Evolutionary conservation across 1,140 invertebrate genomes (phyloP), one percentile per base, ranked within the genome.

Genomic region (Macrobrachium rosenbergii): DNA sequence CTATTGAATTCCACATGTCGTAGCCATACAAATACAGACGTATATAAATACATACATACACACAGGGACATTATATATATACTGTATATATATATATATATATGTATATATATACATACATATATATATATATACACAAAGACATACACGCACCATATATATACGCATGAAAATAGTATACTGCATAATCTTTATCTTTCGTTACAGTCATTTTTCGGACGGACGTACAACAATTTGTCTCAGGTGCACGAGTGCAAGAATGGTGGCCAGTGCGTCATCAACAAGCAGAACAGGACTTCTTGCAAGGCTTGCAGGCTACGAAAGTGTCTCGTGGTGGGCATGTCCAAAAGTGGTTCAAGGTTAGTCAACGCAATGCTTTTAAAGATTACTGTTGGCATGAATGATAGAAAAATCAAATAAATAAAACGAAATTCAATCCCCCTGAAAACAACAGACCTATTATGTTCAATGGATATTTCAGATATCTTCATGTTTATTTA

Each of bases 171-270:
- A 19, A 45, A 16, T 14, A 8, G n/a, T 5, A 19, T 52, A n/a
- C 0, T 37, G 11, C 28, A 16, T 28, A 10, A n/a, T 69, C 64
- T 69, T 28, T 69, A 3, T 69, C 64, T 69, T 28, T 69, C 64
- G 8, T 28, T 69, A 21, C 78, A 75, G 78, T 85, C 84, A 69
- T 87, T 87, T 79, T 87, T 87, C 78, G 84, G 84, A 19, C 67
- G 84, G 21, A 87, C 84, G 84, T 87, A 87, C 84, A 87, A 87
- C 77, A 87, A 87, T 67, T 45, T 87, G 77, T 87, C 84, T 17
- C 84, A 87, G 69, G 83, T 87, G 78, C 84, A 87, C 78, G 84
- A 87, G 77, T 87, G 84, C 43, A 87, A 81, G 67, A 87, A 81
- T 67, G 84, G 84, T 64, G 83, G 83, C 11, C 84, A 87, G 69